A percentile compares a stretch with the other conserved stretches of the same genome.
phyloP scores from a whole-genome alignment of 1,140 invertebrate species.

The Drosophila carrolli region DNA sequence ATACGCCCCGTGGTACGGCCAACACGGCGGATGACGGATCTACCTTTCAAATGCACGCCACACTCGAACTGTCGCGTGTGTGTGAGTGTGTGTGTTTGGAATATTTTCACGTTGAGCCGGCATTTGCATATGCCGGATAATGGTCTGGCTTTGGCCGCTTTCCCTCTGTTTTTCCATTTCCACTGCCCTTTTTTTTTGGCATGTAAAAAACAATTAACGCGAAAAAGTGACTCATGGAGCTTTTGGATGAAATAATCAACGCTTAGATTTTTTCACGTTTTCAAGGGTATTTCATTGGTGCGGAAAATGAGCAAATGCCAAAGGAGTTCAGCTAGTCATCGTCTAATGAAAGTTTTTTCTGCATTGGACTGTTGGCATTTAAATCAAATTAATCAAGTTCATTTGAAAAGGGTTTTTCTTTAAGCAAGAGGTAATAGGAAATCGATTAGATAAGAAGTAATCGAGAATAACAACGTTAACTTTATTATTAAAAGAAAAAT shows the following conservation, averaged over 20 bases:
- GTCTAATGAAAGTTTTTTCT: slow-evolving; percentile 5
- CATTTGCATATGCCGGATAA: slow-evolving; percentile 50
- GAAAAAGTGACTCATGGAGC: slow-evolving; percentile 67
- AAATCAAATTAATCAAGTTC: slow-evolving; percentile 19
- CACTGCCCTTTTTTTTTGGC: slow-evolving; percentile 24
- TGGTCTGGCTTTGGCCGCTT: slow-evolving; percentile 13
- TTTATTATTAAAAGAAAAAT: too few species aligned
- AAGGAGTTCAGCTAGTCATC: slow-evolving; percentile 30
- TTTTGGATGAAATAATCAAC: slow-evolving; percentile 47
- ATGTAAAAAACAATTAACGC: slow-evolving; percentile 74
- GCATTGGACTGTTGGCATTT: neutral
- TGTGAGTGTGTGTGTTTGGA: slow-evolving; percentile 22
- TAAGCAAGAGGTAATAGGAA: neutral
- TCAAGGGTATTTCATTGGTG: slow-evolving; percentile 4
- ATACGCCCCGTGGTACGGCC: slow-evolving; percentile 48
- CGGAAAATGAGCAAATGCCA: slow-evolving; percentile 18
- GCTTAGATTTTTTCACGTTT: slow-evolving; percentile 66
- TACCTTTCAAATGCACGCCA: slow-evolving; percentile 58
- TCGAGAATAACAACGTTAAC: neutral
- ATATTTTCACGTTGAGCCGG: slow-evolving; percentile 72
- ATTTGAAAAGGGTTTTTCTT: neutral
- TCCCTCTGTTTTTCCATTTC: slow-evolving; percentile 17
- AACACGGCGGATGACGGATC: slow-evolving; percentile 55
- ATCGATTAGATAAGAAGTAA: neutral
- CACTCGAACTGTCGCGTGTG: slow-evolving; percentile 26